Evolutionary conservation across 2,888 invertebrate genomes (phyloP), one percentile per base, ranked within the genome.

Genomic region (Troides aeacus): DNA sequence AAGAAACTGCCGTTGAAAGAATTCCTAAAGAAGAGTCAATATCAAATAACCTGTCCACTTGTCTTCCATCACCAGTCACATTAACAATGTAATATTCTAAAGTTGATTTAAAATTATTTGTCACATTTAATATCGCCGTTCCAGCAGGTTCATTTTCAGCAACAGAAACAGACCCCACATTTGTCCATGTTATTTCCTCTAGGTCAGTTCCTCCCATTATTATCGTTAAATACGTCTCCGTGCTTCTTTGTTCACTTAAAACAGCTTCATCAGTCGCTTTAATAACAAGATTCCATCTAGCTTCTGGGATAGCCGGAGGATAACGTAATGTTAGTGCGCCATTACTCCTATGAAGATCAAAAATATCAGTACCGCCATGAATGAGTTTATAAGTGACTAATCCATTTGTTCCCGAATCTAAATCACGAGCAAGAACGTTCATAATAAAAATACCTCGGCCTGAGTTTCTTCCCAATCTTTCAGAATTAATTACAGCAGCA

Each of bases 221-320:
- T 69, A 98, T 94, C 7, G 97, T 97, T 62, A 98, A 93, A 82
- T 97, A 97, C 1, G 97, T 96, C 84, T 98, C 97, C 2, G 97
- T 96, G 73, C 97, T 97, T 86, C 96, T 95, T 72, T 97, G 94
- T 84, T 97, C 97, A 76, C 96, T 96, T 80, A 97, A 95, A 2
- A 97, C 97, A 0, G 98, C 98, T 84, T 98, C 98, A 85, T 98
- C 98, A 12, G 97, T 97, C 5, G 98, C 98, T 79, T 97, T 95
- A 61, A 98, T 95, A 0, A 96, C 96, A 59, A 98, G 91, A 78
- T 96, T 96, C 91, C 97, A 97, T 66, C 96, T 94, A 1, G 96
- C 94, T 79, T 96, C 96, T 0, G 95, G 93, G 71, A 92, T 93
- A 5, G 93, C 88, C 7, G 95, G 90, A 66, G 91, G 85, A 76